A percentile compares a stretch with the other conserved stretches of the same genome.
Conservation (phyloP, 1,140 invertebrate species). For the Diprion similis region DNA sequence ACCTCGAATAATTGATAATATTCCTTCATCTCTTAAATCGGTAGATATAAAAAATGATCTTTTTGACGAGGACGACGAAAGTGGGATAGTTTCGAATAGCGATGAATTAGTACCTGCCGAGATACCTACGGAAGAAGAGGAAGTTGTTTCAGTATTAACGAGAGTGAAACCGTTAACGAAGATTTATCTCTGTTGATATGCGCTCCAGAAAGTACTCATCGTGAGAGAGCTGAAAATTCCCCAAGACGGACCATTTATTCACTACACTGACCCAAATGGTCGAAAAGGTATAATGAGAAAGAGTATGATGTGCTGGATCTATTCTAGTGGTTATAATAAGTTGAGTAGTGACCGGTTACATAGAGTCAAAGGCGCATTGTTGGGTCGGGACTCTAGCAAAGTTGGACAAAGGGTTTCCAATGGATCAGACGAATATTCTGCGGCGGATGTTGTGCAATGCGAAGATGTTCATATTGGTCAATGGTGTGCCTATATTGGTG, state of each 20-base stretch:
- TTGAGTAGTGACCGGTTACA: slow-evolving; percentile 12
- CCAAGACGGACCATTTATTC: background rate
- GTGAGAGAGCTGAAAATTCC: background rate
- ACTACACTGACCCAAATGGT: background rate
- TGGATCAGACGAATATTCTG: background rate
- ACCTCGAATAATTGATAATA: background rate
- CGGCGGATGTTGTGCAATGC: background rate
- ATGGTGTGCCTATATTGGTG: slow-evolving; percentile 11
- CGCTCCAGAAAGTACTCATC: background rate
- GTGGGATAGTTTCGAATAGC: too few relatives aligned
- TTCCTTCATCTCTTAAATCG: background rate
- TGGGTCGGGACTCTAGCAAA: background rate
- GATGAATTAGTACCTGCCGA: background rate
- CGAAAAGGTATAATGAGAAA: slow-evolving; percentile 2
- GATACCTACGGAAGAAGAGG: too few relatives aligned
- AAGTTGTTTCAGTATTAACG: too few relatives aligned
- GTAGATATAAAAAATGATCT: slow-evolving; percentile 1
- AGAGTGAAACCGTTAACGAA: background rate
- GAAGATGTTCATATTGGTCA: slow-evolving; percentile 5
- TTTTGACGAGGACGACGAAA: background rate
- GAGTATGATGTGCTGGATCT: slow-evolving; percentile 10
- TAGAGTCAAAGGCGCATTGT: slow-evolving; percentile 6
- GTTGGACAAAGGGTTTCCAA: background rate
- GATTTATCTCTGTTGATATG: background rate
- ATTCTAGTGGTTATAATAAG: background rate